Base-by-base conservation (phyloP, 2,113 vertebrate species). In the Amblyornis subalaris region DNA sequence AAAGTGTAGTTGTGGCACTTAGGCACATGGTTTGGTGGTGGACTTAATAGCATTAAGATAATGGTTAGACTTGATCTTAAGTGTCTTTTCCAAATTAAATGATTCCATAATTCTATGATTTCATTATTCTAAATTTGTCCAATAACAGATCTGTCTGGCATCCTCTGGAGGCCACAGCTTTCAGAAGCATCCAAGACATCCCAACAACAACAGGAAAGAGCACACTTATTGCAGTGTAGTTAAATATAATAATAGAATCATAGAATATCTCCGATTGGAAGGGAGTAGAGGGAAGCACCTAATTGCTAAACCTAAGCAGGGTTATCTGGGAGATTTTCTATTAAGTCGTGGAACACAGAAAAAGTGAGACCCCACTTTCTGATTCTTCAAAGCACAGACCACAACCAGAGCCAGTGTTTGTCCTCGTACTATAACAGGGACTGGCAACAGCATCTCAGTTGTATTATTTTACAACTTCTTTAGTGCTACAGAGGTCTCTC, bases 1-100 rank as follows among this genome's bases (percentile, higher is more conserved):
- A 24, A 66, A 18, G 16, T n/a, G 28, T 40, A 53, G 28, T 8
- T 40, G 60, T n/a, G 45, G 7, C 51, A 29, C 0, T 0, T 9
- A 31, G 28, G 31, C 15, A 73, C 26, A 38, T 21, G 22, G 60
- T 45, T 73, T 44, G 58, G 19, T 11, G 8, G 15, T 38, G 19
- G 45, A 58, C 3, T 80, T 17, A 73, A 36, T 28, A 19, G 33
- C 14, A 8, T 66, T 58, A 54, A 70, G 15, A 15, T 45, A 38
- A 58, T 38, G 36, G 45, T 66, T 51, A 51, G 15, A 38, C 19
- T 51, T 45, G 31, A 7, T 42, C 17, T 42, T 38, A 73, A 45
- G 19, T 33, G 33, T 60, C 15, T 40, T 74, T 60, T 58, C 38
- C 33, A 67, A 12, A 19, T 33, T n/a, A 58, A 88, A 60, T 60